phyloP scores from a whole-genome alignment of 2,888 invertebrate species.

The Meliscaeva auricollis region DNA sequence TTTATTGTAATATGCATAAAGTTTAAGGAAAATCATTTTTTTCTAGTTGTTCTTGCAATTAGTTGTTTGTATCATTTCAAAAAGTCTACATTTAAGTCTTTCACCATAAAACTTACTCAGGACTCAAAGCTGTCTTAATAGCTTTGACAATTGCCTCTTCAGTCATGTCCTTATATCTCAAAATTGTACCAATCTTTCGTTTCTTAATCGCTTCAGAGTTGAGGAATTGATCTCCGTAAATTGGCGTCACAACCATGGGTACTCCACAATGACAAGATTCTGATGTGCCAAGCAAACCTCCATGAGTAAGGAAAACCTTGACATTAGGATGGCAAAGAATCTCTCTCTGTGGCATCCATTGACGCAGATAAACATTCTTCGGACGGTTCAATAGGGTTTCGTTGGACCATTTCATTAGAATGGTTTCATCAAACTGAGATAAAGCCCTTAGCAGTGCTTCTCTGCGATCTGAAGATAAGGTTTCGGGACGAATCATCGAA shows the following conservation, averaged over 20 bases:
- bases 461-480: conserved; percentile 85
- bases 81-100: neutral
- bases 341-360: conserved; percentile 90
- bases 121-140: conserved; percentile 82
- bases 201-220: conserved; percentile 85
- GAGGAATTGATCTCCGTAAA: conserved; percentile 87
- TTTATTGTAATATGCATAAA: too few relatives aligned
- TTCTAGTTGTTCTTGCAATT: too few relatives aligned
- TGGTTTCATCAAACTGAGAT: conserved; percentile 84
- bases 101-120: conserved; percentile 62
- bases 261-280: conserved; percentile 88
- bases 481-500: conserved; percentile 87
- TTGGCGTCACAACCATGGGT: conserved; percentile 87
- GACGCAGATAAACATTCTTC: conserved; percentile 86
- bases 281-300: conserved; percentile 88
- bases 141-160: conserved; percentile 84
- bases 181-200: conserved; percentile 85
- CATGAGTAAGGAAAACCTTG: conserved; percentile 88
- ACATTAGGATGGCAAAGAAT: conserved; percentile 89
- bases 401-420: conserved; percentile 89
- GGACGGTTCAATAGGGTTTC: conserved; percentile 85
- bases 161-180: conserved; percentile 84
- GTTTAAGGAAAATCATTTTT: too few relatives aligned
- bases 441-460: conserved; percentile 86
- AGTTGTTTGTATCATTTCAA: too few relatives aligned